phyloP scores from a whole-genome alignment of 2,797 vertebrate species.

The Myoxocephalus aenaeus region DNA sequence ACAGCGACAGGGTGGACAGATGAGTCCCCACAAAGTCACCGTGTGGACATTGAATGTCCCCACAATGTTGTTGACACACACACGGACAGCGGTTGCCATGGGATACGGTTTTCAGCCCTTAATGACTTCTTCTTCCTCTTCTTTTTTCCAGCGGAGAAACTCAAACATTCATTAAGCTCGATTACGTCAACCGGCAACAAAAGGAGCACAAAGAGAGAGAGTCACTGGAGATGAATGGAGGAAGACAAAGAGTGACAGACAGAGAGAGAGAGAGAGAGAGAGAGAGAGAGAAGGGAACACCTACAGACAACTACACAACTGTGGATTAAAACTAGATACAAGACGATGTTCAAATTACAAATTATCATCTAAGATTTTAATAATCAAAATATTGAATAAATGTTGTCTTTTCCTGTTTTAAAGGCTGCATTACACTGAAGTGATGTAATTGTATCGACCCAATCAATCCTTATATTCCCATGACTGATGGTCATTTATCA shows the following conservation, averaged over 20 bases:
- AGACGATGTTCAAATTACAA: not conserved
- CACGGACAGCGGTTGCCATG: slow-evolving; percentile 26
- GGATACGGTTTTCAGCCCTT: slow-evolving; percentile 42
- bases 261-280: slow-evolving; percentile 9
- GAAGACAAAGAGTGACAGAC: slow-evolving; percentile 52
- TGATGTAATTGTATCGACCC: not conserved
- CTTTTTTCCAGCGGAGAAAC: slow-evolving; percentile 62
- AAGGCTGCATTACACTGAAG: not conserved
- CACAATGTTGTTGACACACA: not conserved
- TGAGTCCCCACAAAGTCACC: slow-evolving; percentile 10
- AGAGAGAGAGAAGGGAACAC: not conserved
- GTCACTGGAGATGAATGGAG: slow-evolving; percentile 65
- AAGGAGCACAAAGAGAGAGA: slow-evolving; percentile 58
- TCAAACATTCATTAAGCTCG: slow-evolving; percentile 73
- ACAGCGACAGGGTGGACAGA: not conserved
- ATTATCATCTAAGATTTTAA: not conserved
- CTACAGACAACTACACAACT: slow-evolving; percentile 12
- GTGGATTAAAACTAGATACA: not conserved
- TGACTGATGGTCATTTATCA: not conserved
- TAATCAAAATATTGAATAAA: not conserved
- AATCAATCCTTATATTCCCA: not conserved
- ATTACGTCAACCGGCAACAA: slow-evolving; percentile 67
- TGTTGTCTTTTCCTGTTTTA: not conserved
- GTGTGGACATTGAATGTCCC: slow-evolving; percentile 17
- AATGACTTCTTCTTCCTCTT: slow-evolving; percentile 64